A percentile compares a stretch with the other conserved stretches of the same genome.
Evolutionary conservation across 2,113 vertebrate genomes (phyloP).

Genomic region (Brachirus orientalis): DNA sequence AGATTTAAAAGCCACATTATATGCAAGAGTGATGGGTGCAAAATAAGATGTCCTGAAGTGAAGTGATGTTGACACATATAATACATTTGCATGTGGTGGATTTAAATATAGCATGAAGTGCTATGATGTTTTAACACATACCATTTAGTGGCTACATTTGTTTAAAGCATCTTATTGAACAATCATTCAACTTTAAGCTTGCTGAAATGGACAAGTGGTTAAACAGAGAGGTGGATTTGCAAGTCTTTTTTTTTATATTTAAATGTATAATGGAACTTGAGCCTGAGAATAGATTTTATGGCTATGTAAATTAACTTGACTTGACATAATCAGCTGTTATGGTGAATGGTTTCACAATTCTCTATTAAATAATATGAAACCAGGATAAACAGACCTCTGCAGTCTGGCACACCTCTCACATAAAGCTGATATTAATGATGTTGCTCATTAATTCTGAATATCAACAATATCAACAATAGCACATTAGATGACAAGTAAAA

Average conservation of each 20-base stretch:
- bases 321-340: not conserved
- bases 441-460: slow-evolving; percentile 40
- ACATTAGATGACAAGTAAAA: slow-evolving; percentile 54
- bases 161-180: slow-evolving; percentile 3
- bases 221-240: too few species aligned
- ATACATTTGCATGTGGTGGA: not conserved
- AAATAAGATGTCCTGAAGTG: too few species aligned
- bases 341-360: not conserved
- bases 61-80: not conserved
- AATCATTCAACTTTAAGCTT: too few species aligned
- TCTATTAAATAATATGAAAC: not conserved
- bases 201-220: too few species aligned
- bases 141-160: slow-evolving; percentile 4
- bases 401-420: slow-evolving; percentile 13
- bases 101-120: slow-evolving; percentile 30
- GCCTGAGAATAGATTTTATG: not conserved
- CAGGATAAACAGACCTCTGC: not conserved
- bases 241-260: not conserved
- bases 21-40: too few species aligned
- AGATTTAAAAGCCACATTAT: too few species aligned
- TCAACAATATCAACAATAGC: slow-evolving; percentile 49
- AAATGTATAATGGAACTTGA: too few species aligned
- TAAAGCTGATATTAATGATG: slow-evolving; percentile 52
- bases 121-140: slow-evolving; percentile 17
- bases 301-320: not conserved